phyloP scores from a whole-genome alignment of 2,113 vertebrate species.

The cattle (Bos taurus) region DNA sequence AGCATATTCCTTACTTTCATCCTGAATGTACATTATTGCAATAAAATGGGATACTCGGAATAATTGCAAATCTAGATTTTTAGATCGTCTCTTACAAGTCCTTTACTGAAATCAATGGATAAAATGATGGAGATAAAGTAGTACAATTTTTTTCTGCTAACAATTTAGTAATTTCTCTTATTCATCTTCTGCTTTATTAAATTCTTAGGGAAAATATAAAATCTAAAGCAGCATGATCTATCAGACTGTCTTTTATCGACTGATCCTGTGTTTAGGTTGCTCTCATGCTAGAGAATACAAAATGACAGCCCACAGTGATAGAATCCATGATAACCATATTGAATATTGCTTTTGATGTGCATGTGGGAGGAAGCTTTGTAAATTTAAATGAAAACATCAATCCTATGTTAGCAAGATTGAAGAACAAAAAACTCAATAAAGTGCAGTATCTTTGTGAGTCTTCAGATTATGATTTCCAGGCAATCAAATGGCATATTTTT shows the following conservation, averaged over 20 bases:
- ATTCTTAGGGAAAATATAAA: background rate
- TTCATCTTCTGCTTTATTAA: background rate
- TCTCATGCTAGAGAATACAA: background rate
- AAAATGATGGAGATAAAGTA: background rate
- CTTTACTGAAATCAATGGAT: background rate
- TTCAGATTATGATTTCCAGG: background rate
- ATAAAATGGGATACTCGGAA: background rate
- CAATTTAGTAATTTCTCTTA: background rate
- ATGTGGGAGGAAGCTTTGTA: background rate
- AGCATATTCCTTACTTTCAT: background rate
- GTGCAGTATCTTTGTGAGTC: background rate
- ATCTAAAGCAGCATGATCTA: background rate
- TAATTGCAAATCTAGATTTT: background rate
- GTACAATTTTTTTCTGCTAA: background rate
- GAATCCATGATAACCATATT: background rate
- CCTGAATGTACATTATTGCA: background rate
- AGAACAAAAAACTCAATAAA: background rate
- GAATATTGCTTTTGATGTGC: background rate
- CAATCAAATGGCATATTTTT: background rate
- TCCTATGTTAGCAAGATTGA: background rate
- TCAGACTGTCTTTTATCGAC: background rate
- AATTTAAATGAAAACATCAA: constrained; percentile 16
- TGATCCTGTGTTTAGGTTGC: background rate
- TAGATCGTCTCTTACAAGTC: background rate
- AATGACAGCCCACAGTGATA: background rate